Evolutionary conservation across 2,113 vertebrate genomes (phyloP), one percentile per base, ranked within the genome.

Genomic region (Mionectes macconnelli): DNA sequence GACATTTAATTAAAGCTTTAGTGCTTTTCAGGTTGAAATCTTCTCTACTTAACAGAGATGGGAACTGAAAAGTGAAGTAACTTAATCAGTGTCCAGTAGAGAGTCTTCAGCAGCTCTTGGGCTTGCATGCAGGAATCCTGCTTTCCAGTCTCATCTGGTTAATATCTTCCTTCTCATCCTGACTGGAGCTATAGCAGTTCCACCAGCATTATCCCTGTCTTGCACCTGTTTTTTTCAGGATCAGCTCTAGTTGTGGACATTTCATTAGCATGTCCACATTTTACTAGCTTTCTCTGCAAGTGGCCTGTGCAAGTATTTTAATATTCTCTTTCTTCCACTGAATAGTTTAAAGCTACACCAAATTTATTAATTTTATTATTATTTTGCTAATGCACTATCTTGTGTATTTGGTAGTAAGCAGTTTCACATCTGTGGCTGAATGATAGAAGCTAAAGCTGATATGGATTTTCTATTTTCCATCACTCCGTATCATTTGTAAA

Each of bases 381-480:
- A 68, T 86, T 96, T 95, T 90, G 47, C 33, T 95, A 96, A 92
- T 89, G 59, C 77, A 90, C 45, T 86, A 49, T 91, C 73, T 83
- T 93, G 59, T 40, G 1, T 96, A 91, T 92, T 97, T 93, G 87
- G 8, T 89, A 85, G 77, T 96, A 90, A 92, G 94, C 91, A 90
- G 82, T 97, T 97, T 96, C 88, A 84, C 95, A 95, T 97, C 96
- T 98, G 97, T 44, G 55, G 66, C 56, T 93, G 97, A 96, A 95
- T 96, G 93, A 97, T 96, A 97, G 95, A 97, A 95, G 66, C 94
- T 95, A 95, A 98, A 94, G 89, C 95, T 96, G 89, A 97, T 89
- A 94, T 89, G 92, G 96, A 96, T 97, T 97, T 97, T 98, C 97
- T 97, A 91, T 97, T 97, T 97, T 95, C 91, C 89, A 87, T 97